These are phyloP conservation scores for Andricus grossulariae DNA, from an alignment of 1,140 invertebrate species.

Conservation along the genomic window DNA sequence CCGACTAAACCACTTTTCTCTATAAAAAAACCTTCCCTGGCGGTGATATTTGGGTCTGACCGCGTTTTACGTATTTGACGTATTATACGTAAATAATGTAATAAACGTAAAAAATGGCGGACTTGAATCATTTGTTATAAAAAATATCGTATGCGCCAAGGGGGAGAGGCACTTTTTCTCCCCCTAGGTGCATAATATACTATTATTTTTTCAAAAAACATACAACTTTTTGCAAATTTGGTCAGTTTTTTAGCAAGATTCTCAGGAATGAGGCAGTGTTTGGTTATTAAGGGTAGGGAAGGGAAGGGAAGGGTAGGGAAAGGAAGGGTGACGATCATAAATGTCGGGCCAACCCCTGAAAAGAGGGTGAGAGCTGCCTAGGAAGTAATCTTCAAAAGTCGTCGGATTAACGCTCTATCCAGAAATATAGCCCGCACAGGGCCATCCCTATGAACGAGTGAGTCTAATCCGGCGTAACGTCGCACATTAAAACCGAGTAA, in stretches of 20 bases:
- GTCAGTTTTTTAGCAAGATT: constrained; percentile 10
- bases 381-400: constrained; percentile 55
- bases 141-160: no score
- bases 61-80: no score
- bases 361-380: constrained; percentile 37
- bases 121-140: no score
- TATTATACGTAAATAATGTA: no score
- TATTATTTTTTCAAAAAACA: no score
- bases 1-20: no score
- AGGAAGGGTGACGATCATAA: constrained; percentile 38
- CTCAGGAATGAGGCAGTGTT: constrained; percentile 27
- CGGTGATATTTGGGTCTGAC: no score
- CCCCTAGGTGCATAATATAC: no score
- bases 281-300: constrained; percentile 36
- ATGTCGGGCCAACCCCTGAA: constrained; percentile 41
- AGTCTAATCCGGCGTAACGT: constrained; percentile 53
- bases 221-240: background rate
- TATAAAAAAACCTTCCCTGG: no score
- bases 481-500: constrained; percentile 49
- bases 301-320: constrained; percentile 27
- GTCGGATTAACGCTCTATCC: constrained; percentile 55
- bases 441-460: constrained; percentile 46
- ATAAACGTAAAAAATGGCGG: no score
- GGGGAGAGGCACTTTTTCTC: no score
- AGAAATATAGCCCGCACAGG: constrained; percentile 48